phyloP scores from a whole-genome alignment of 2,797 vertebrate genomes.

The Peromyscus eremicus region DNA sequence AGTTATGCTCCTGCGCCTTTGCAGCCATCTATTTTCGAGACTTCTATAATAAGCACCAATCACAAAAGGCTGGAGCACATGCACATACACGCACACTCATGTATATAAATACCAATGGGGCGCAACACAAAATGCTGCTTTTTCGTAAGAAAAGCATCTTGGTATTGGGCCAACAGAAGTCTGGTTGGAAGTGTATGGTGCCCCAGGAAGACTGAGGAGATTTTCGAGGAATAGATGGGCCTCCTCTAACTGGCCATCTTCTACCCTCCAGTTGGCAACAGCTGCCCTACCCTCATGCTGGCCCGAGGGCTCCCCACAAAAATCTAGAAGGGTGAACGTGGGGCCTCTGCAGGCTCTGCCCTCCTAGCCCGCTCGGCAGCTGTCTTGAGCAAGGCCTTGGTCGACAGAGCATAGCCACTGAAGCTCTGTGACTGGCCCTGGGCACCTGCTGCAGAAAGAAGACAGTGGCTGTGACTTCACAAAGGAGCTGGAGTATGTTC shows the following conservation, averaged over 20 bases:
- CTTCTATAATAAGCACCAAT: constrained; percentile 82
- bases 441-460: not conserved
- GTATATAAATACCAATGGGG: constrained; percentile 71
- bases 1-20: constrained; percentile 73
- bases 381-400: not conserved
- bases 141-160: constrained; percentile 78
- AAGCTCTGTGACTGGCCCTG: not conserved
- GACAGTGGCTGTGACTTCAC: not conserved
- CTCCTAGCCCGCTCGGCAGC: not conserved
- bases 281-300: not conserved
- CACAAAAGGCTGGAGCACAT: constrained; percentile 75
- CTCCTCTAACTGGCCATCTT: constrained; percentile 18
- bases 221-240: constrained; percentile 61
- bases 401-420: not conserved
- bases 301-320: not conserved
- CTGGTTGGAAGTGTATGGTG: not conserved
- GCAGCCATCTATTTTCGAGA: constrained; percentile 80
- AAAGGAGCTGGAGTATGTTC: not conserved
- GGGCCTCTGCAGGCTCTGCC: not conserved
- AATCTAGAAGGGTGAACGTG: not conserved
- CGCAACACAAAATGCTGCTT: constrained; percentile 56
- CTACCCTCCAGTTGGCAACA: not conserved
- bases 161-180: constrained; percentile 39
- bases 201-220: constrained; percentile 34
- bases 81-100: constrained; percentile 70